A percentile compares a stretch with the other conserved stretches of the same genome.
These are phyloP conservation scores for Beroe forskalii DNA, from an alignment of 37 sponge, comb jelly and placozoan genomes.

Conservation along the genomic window DNA sequence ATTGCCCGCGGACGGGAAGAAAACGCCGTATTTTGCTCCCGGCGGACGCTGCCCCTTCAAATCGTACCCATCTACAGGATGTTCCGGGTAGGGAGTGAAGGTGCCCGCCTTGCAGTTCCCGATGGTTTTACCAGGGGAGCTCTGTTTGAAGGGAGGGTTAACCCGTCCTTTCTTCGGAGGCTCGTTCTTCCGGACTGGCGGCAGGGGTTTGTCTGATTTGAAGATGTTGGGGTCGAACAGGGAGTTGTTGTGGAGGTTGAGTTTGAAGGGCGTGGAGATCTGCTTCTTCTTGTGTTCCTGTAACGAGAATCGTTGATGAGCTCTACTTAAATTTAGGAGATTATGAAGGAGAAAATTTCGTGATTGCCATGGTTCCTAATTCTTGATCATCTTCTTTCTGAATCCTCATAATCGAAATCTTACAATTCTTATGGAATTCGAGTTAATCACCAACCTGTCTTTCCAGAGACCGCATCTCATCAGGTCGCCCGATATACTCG, in stretches of 20 bases:
- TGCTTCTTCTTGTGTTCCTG: constrained; percentile 70
- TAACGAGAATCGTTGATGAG: no score
- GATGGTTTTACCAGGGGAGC: constrained; percentile 81
- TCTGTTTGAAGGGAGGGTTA: constrained; percentile 90
- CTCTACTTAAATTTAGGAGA: not conserved
- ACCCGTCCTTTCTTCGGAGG: constrained; percentile 45
- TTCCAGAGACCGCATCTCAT: not conserved
- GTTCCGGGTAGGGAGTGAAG: constrained; percentile 87
- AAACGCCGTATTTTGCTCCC: constrained; percentile 71
- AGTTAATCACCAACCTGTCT: not conserved
- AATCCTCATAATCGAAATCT: no score
- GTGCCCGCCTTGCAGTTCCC: constrained; percentile 93
- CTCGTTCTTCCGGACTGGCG: no score
- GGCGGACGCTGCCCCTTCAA: constrained; percentile 28
- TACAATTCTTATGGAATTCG: no score
- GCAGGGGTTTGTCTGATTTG: constrained; percentile 55
- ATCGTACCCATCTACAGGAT: constrained; percentile 75
- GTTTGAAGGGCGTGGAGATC: constrained; percentile 32
- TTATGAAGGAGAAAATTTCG: not conserved
- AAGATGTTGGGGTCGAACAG: constrained; percentile 52
- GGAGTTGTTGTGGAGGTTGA: constrained; percentile 21
- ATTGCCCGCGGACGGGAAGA: constrained; percentile 77
- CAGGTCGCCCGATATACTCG: not conserved
- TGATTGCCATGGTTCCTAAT: not conserved
- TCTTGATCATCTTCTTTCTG: no score